A percentile compares a stretch with the other conserved stretches of the same genome.
Conservation (phyloP, 2,797 vertebrate species). For the Lacerta bilineata region DNA sequence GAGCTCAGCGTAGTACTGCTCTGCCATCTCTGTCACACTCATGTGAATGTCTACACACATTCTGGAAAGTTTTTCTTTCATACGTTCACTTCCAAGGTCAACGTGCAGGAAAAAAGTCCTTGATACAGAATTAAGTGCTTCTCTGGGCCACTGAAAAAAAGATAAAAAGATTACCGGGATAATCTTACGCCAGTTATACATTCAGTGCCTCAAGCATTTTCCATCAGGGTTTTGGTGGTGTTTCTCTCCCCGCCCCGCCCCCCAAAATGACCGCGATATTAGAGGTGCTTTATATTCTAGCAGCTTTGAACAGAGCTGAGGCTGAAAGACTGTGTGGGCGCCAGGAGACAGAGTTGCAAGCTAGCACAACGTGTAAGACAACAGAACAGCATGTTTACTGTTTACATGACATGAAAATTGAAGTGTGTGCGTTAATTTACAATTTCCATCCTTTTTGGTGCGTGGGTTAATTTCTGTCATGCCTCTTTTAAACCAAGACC, state of each 20-base stretch:
- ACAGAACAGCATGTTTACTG: background rate
- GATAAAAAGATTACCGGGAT: background rate
- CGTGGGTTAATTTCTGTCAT: background rate
- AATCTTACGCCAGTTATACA: background rate
- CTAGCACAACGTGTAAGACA: background rate
- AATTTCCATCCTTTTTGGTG: background rate
- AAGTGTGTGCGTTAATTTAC: background rate
- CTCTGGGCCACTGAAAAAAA: slow-evolving; percentile 83
- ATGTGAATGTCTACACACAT: slow-evolving; percentile 90
- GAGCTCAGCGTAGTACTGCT: slow-evolving; percentile 85
- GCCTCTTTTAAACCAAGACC: background rate
- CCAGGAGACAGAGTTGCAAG: background rate
- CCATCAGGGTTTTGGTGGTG: background rate
- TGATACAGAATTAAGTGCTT: slow-evolving; percentile 89
- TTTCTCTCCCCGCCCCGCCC: too few relatives aligned
- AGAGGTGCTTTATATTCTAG: background rate
- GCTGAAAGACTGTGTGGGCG: background rate
- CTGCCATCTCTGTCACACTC: slow-evolving; percentile 86
- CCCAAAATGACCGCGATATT: background rate
- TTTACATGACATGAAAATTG: background rate
- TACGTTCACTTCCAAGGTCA: slow-evolving; percentile 81
- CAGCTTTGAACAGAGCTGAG: background rate
- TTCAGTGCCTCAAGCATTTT: background rate
- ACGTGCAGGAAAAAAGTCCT: slow-evolving; percentile 84
- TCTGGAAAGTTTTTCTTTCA: slow-evolving; percentile 84